Percentiles rank a stretch among this genome's conserved stretches.
phyloP scores from a whole-genome alignment of 2,888 invertebrate genomes.

The Caenorhabditis japonica region DNA sequence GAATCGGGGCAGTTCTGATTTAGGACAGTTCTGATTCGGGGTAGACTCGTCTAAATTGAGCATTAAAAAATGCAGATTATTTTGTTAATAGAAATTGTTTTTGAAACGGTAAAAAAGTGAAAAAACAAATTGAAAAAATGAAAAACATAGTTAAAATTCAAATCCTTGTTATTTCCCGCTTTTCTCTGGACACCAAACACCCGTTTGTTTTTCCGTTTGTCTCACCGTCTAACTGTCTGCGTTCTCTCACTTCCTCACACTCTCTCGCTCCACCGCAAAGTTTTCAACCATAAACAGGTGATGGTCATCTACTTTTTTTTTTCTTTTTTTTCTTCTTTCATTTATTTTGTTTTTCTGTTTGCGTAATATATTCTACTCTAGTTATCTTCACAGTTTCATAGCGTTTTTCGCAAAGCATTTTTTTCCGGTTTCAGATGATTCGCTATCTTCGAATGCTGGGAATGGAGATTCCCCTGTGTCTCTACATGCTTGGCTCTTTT shows the following conservation, averaged over 20 bases:
- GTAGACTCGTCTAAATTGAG: too few relatives aligned
- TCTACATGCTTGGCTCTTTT: slow-evolving; percentile 78
- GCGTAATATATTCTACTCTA: not conserved
- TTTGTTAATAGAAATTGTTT: too few relatives aligned
- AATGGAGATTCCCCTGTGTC: slow-evolving; percentile 78
- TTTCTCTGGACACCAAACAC: slow-evolving; percentile 18
- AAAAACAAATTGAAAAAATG: too few relatives aligned
- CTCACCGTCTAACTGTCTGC: slow-evolving; percentile 6
- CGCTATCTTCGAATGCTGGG: slow-evolving; percentile 46
- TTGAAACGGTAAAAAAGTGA: too few relatives aligned
- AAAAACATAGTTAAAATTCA: too few relatives aligned
- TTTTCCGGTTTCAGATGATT: slow-evolving; percentile 23
- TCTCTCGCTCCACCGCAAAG: slow-evolving; percentile 1
- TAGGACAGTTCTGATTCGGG: too few relatives aligned
- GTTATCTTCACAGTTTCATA: not conserved
- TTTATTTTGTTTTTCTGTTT: slow-evolving; percentile 1
- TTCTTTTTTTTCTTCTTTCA: not conserved
- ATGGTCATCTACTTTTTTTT: slow-evolving; percentile 3
- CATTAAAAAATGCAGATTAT: too few relatives aligned
- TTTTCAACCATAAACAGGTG: slow-evolving; percentile 31
- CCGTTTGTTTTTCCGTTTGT: slow-evolving; percentile 11
- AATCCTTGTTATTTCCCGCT: too few relatives aligned
- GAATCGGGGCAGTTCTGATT: too few relatives aligned
- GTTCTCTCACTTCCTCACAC: slow-evolving; percentile 1
- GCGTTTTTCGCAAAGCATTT: not conserved